Evolutionary conservation across 2,888 invertebrate species (phyloP).

Genomic region (Cyclophora albipunctata): DNA sequence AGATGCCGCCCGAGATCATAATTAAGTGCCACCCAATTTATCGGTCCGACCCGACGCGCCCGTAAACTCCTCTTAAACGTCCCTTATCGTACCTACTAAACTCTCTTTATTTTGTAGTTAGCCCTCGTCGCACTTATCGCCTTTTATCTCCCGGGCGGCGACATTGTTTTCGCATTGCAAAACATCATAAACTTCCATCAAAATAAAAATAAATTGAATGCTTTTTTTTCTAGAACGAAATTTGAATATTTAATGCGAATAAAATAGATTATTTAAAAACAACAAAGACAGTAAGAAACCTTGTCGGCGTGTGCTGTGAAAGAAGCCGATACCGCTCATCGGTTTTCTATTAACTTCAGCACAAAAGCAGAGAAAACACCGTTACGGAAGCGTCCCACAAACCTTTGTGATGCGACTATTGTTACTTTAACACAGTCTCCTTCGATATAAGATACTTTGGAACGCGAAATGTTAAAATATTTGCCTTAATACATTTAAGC

Average conservation of each 20-base stretch:
- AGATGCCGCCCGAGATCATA: slow-evolving; percentile 75
- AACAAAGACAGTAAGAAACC: too few relatives aligned
- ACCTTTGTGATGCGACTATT: slow-evolving; percentile 54
- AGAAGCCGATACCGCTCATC: slow-evolving; percentile 46
- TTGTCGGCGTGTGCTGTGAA: slow-evolving; percentile 27
- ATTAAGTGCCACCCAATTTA: slow-evolving; percentile 76
- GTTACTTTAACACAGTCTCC: slow-evolving; percentile 45
- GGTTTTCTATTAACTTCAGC: slow-evolving; percentile 50
- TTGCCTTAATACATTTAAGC: too few relatives aligned
- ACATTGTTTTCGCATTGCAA: slow-evolving; percentile 7
- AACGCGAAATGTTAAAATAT: too few relatives aligned
- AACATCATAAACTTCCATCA: slow-evolving; percentile 6
- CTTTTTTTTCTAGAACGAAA: slow-evolving; percentile 7
- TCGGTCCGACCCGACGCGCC: slow-evolving; percentile 66
- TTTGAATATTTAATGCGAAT: slow-evolving; percentile 11
- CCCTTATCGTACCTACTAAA: slow-evolving; percentile 70
- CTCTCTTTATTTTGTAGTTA: slow-evolving; percentile 73
- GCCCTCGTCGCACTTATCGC: slow-evolving; percentile 57
- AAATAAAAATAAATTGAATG: slow-evolving; percentile 15
- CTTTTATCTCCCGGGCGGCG: slow-evolving; percentile 42
- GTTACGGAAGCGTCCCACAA: slow-evolving; percentile 58
- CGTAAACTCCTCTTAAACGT: slow-evolving; percentile 70
- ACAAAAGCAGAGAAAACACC: slow-evolving; percentile 54
- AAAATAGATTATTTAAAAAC: slow-evolving; percentile 3
- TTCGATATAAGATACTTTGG: too few relatives aligned